phyloP scores from a whole-genome alignment of 2,797 vertebrate species.

The Pyrrhura leucotis region DNA sequence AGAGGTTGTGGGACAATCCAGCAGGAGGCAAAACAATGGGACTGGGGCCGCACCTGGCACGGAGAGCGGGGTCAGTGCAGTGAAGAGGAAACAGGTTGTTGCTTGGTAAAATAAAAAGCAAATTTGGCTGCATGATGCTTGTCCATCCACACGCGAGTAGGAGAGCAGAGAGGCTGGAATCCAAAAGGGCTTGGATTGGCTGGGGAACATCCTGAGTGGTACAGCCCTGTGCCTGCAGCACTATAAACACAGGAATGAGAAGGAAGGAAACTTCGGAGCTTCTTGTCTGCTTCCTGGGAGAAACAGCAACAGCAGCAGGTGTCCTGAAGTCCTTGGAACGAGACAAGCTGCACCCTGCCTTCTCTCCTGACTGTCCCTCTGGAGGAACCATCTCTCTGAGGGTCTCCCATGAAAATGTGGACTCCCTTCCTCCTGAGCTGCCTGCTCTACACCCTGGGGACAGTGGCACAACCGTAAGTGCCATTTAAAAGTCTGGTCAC shows the following conservation, averaged over 20 bases:
- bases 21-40: constrained; percentile 26
- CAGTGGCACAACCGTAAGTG: constrained; percentile 49
- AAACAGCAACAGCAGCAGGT: background rate
- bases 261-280: background rate
- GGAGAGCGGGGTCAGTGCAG: background rate
- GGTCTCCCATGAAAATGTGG: constrained; percentile 4
- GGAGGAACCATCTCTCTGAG: background rate
- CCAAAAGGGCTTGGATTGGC: constrained; percentile 57
- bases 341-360: background rate
- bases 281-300: background rate
- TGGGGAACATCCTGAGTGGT: background rate
- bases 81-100: background rate
- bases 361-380: background rate
- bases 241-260: constrained; percentile 47
- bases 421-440: constrained; percentile 4
- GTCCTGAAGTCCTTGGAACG: background rate
- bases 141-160: background rate
- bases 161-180: background rate
- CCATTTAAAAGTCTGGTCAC: background rate
- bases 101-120: background rate
- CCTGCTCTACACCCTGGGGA: background rate
- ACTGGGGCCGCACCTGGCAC: background rate
- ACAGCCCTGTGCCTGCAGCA: background rate
- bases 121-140: background rate
- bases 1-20: background rate